A percentile compares a stretch with the other conserved stretches of the same genome.
These are phyloP conservation scores for Brachymystax lenok DNA, from an alignment of 2,797 vertebrate genomes.

Conservation along the genomic window DNA sequence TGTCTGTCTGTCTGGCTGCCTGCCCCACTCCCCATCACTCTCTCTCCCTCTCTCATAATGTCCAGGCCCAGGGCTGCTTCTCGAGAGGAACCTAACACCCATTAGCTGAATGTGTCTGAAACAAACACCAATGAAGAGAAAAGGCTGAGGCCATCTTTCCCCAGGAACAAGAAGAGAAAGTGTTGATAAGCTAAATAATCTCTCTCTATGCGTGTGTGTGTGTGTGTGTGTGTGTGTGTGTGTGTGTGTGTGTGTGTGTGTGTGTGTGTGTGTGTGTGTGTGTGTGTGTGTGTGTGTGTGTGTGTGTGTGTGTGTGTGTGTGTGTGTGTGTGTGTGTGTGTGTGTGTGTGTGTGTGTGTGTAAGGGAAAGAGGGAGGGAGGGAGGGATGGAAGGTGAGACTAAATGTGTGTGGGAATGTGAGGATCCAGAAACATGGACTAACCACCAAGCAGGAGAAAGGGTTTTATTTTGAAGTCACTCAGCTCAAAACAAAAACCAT, in stretches of 20 bases:
- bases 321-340: not conserved
- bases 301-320: no score
- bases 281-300: no score
- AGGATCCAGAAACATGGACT: not conserved
- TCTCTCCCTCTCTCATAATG: not conserved
- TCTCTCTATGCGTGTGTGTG: no score
- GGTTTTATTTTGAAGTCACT: not conserved
- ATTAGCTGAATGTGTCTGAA: slow-evolving; percentile 50
- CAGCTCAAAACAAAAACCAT: not conserved
- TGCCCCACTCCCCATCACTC: no score
- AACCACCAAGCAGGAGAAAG: not conserved
- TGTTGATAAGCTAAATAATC: not conserved
- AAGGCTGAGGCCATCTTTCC: slow-evolving; percentile 26
- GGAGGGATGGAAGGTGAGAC: not conserved
- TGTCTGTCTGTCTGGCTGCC: not conserved
- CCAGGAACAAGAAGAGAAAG: not conserved
- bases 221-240: no score
- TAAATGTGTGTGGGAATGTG: not conserved
- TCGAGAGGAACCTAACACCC: slow-evolving; percentile 30
- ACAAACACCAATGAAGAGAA: slow-evolving; percentile 36
- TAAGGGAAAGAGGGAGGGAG: not conserved
- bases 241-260: no score
- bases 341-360: not conserved
- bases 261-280: no score
- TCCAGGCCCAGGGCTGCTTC: not conserved